A percentile compares a stretch with the other conserved stretches of the same genome.
Evolutionary conservation across 2,113 vertebrate genomes (phyloP).

Genomic region (Leucopternis melanops): DNA sequence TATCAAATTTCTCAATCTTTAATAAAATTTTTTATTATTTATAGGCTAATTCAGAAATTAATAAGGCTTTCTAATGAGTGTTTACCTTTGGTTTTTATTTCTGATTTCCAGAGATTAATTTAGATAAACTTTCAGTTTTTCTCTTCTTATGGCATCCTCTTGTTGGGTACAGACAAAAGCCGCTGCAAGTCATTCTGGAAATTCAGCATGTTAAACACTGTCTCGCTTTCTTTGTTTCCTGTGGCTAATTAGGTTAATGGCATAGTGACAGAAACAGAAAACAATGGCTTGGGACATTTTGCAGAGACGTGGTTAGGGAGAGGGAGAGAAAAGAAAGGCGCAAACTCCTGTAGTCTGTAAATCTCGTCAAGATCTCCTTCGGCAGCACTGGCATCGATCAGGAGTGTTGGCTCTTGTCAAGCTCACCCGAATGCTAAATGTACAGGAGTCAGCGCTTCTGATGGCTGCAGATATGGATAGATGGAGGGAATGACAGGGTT

Average conservation of each 20-base stretch:
- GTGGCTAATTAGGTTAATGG: constrained; percentile 26
- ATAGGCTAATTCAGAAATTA: constrained; percentile 37
- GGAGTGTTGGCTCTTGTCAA: constrained; percentile 37
- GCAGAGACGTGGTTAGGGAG: not conserved
- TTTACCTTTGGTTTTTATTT: constrained; percentile 53
- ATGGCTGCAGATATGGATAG: not conserved
- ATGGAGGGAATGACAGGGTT: not conserved
- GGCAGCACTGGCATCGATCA: not conserved
- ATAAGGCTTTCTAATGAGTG: constrained; percentile 11
- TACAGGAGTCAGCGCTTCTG: not conserved
- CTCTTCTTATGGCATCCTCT: not conserved
- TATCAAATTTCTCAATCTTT: too few species aligned
- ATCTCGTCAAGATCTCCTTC: not conserved
- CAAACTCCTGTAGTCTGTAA: not conserved
- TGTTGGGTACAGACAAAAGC: constrained; percentile 30
- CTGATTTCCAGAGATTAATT: constrained; percentile 50
- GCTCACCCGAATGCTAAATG: not conserved
- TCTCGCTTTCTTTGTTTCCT: constrained; percentile 23
- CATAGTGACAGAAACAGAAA: not conserved
- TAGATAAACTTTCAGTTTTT: constrained; percentile 35
- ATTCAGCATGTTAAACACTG: not conserved
- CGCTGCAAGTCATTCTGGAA: constrained; percentile 30
- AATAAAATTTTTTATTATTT: too few species aligned
- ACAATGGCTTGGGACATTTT: not conserved
- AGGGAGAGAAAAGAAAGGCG: not conserved